Base-by-base conservation (phyloP, 2,888 invertebrate genomes). In the Nemotelus nigrinus region DNA sequence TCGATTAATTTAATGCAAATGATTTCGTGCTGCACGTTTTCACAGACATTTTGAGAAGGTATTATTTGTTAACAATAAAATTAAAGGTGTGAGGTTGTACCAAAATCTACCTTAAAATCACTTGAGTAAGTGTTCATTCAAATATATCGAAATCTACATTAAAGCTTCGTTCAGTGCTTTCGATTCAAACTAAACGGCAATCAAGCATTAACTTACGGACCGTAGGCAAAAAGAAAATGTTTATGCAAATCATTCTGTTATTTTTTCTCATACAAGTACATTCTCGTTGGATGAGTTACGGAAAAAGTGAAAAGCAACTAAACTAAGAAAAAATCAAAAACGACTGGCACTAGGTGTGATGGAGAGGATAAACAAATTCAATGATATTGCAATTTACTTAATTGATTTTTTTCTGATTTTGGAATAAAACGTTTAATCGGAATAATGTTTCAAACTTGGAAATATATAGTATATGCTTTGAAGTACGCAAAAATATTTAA, bases 271-370 rank as follows among this genome's bases (percentile, higher is more conserved):
- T 43, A 41, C 53, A 71, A 55, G n/a, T 41, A 8, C 53, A 71
- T 53, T 50, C 55, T 25, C 53, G 44, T 67, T 44, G n/a, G 43
- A 43, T n/a, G 3, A 25, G 25, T 25, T 25, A 25, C 25, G 25
- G 25, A 25, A 25, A 25, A 25, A 25, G 25, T 25, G 25, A 25
- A 25, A 25, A 25, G 25, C 25, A 25, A 25, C 25, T 25, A 25
- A 25, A 25, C 25, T 25, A 25, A 25, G 25, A 25, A 25, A 25
- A 25, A 25, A 25, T 25, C 25, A 25, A 25, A 25, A 25, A 25
- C 44, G 47, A 60, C 77, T 77, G 77, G 77, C 79, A 79, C 79
- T 79, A 79, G 79, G 79, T 79, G 79, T 79, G 79, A 79, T 79
- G 79, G 79, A 79, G 77, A 77, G 55, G 74, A 77, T 63, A 58